A percentile compares a stretch with the other conserved stretches of the same genome.
Conservation (phyloP, 2,797 vertebrate genomes). For the Karalla daura region DNA sequence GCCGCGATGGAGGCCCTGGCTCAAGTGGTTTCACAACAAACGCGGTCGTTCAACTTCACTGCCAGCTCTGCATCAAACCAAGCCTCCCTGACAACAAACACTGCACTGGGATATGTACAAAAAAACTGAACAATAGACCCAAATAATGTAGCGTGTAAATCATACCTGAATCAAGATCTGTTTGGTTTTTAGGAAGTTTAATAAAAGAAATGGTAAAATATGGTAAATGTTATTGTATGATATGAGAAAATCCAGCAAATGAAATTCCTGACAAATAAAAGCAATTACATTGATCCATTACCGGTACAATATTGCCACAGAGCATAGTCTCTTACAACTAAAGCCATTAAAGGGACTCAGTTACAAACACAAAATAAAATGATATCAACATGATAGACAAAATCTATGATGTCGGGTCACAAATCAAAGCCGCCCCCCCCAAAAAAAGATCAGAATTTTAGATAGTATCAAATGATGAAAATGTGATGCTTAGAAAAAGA, state of each 20-base stretch:
- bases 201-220: too few relatives aligned
- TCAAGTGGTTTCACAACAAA: conserved; percentile 30
- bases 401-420: neutral
- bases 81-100: neutral
- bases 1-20: conserved; percentile 5
- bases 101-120: conserved; percentile 1
- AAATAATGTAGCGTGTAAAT: too few relatives aligned
- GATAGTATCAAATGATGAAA: too few relatives aligned
- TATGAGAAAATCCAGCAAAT: conserved; percentile 33
- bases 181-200: too few relatives aligned
- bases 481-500: too few relatives aligned
- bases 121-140: conserved; percentile 6
- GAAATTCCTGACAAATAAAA: conserved; percentile 11
- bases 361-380: conserved; percentile 4
- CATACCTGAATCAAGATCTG: too few relatives aligned
- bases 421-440: too few relatives aligned
- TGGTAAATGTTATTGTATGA: too few relatives aligned
- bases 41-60: conserved; percentile 4
- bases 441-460: too few relatives aligned
- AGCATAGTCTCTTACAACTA: neutral
- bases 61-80: conserved; percentile 2
- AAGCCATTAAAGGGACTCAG: conserved; percentile 9
- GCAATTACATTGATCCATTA: conserved; percentile 15
- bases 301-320: conserved; percentile 9
- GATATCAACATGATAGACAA: neutral